phyloP scores from a whole-genome alignment of 2,113 vertebrate species.

The Brachirus orientalis region DNA sequence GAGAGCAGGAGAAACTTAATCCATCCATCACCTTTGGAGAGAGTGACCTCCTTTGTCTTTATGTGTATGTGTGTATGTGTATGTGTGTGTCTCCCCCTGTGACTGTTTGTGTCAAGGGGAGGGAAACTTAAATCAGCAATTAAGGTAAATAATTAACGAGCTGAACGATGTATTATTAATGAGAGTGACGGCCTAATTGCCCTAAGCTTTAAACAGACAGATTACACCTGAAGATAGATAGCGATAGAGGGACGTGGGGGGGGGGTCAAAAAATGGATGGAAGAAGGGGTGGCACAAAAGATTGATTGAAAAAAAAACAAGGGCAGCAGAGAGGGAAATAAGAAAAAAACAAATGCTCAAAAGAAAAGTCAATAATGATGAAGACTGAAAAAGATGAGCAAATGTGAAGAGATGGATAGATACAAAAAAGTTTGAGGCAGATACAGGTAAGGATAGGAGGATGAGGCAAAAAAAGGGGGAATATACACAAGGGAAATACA shows the following conservation, averaged over 20 bases:
- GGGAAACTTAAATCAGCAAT: conserved; percentile 93
- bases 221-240: conserved; percentile 75
- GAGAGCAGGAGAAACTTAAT: conserved; percentile 52
- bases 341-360: neutral
- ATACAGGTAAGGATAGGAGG: no score
- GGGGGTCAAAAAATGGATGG: no score
- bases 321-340: neutral
- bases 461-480: no score
- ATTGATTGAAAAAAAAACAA: neutral
- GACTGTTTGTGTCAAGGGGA: conserved; percentile 80
- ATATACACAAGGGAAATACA: no score
- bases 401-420: no score
- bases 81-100: conserved; percentile 36
- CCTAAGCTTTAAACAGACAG: conserved; percentile 74
- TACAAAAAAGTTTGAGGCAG: no score
- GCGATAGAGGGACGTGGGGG: conserved; percentile 18
- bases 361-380: neutral
- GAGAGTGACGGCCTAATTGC: conserved; percentile 86
- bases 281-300: neutral
- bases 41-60: conserved; percentile 57
- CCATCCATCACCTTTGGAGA: conserved; percentile 58
- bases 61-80: conserved; percentile 7
- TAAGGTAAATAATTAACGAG: conserved; percentile 96
- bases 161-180: conserved; percentile 91
- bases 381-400: neutral